phyloP scores from a whole-genome alignment of 2,888 invertebrate genomes.

The Orchesellides sinensis region DNA sequence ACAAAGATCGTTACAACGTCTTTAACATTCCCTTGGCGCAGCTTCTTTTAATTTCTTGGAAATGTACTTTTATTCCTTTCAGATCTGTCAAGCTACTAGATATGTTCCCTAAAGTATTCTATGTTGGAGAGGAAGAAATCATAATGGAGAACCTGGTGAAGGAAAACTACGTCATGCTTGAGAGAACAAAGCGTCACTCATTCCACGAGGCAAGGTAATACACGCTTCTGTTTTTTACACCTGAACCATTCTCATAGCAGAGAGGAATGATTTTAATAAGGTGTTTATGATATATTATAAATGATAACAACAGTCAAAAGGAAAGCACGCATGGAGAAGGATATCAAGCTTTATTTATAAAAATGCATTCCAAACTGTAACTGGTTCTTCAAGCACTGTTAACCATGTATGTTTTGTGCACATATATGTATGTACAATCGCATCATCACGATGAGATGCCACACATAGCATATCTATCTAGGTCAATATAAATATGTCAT shows the following conservation, averaged over 20 bases:
- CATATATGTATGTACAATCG: background rate
- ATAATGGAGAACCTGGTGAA: constrained; percentile 65
- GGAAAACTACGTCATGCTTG: constrained; percentile 64
- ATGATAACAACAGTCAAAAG: background rate
- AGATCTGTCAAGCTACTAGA: constrained; percentile 61
- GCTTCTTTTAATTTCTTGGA: background rate
- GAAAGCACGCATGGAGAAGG: constrained; percentile 38
- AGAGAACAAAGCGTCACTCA: constrained; percentile 60
- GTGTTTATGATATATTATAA: background rate
- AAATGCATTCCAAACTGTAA: constrained; percentile 44
- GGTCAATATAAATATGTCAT: constrained; percentile 69
- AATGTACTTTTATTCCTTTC: constrained; percentile 15
- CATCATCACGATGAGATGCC: background rate
- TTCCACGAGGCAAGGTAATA: constrained; percentile 68
- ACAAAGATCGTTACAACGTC: too few relatives aligned
- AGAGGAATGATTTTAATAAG: background rate
- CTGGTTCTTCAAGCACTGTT: background rate
- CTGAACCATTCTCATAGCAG: too few relatives aligned
- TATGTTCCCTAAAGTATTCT: constrained; percentile 65
- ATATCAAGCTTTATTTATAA: constrained; percentile 49
- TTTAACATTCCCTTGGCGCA: too few relatives aligned
- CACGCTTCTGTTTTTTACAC: background rate
- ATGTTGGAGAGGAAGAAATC: constrained; percentile 65
- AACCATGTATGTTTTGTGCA: background rate
- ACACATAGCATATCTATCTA: constrained; percentile 46